These are phyloP conservation scores for Tetragnatha versicolor DNA, from an alignment of 1,140 invertebrate species.

Conservation along the genomic window DNA sequence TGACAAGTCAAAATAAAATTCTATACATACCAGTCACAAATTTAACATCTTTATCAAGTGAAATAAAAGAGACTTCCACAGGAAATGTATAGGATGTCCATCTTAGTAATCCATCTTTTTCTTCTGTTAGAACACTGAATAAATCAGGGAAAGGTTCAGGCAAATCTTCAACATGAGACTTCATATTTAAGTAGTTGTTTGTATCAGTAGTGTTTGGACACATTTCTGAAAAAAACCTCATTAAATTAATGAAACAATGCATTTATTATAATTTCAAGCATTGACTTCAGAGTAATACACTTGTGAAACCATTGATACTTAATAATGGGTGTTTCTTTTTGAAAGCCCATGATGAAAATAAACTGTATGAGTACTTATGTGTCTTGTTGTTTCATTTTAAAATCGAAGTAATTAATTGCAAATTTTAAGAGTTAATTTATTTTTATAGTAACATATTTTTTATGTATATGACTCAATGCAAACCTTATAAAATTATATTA, in stretches of 20 bases:
- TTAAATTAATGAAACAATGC: not conserved
- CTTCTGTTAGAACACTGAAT: slow-evolving; percentile 81
- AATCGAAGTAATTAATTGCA: no score
- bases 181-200: slow-evolving; percentile 71
- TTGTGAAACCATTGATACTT: no score
- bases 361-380: no score
- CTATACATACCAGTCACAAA: slow-evolving; percentile 66
- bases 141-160: slow-evolving; percentile 80
- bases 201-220: slow-evolving; percentile 86
- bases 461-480: no score
- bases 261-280: no score
- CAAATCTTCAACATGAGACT: slow-evolving; percentile 88
- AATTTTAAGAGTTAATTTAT: no score
- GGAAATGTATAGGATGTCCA: slow-evolving; percentile 77
- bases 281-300: no score
- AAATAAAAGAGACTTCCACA: slow-evolving; percentile 57
- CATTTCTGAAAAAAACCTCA: slow-evolving; percentile 68
- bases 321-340: no score
- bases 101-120: slow-evolving; percentile 71
- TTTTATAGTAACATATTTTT: no score
- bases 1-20: not conserved
- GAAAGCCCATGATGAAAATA: no score
- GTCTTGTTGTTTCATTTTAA: no score
- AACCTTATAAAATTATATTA: no score
- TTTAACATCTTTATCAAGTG: slow-evolving; percentile 71